Percentiles rank a stretch among this genome's conserved stretches.
Conservation (phyloP, 1,140 invertebrate genomes). For the Trachymyrmex septentrionalis region DNA sequence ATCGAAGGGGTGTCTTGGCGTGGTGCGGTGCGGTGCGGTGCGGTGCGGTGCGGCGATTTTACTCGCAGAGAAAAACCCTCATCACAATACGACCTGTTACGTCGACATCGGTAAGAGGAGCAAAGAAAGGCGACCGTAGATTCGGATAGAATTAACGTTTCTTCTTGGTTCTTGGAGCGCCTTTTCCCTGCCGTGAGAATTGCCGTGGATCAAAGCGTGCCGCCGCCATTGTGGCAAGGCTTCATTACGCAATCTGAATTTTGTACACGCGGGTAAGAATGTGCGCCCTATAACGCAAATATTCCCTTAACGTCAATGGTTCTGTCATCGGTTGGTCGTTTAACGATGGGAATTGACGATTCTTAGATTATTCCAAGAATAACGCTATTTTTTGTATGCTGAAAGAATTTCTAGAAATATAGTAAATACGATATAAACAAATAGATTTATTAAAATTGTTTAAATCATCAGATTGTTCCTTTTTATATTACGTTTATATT, state of each 20-base stretch:
- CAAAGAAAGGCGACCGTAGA: slow-evolving; percentile 40
- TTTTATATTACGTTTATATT: no score
- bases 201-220: slow-evolving; percentile 79
- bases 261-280: slow-evolving; percentile 70
- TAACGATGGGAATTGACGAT: neutral
- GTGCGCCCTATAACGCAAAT: slow-evolving; percentile 23
- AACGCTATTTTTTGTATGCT: neutral
- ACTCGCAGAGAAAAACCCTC: slow-evolving; percentile 68
- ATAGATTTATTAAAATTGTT: neutral
- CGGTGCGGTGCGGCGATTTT: slow-evolving; percentile 37
- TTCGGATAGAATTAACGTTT: slow-evolving; percentile 26
- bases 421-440: neutral
- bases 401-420: neutral
- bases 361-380: neutral
- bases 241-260: slow-evolving; percentile 82
- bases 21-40: slow-evolving; percentile 18
- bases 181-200: slow-evolving; percentile 78
- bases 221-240: slow-evolving; percentile 79
- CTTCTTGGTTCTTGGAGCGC: neutral
- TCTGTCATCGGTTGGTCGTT: neutral
- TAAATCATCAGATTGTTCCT: neutral
- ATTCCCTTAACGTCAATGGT: neutral
- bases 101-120: slow-evolving; percentile 51
- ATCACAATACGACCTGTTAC: slow-evolving; percentile 82
- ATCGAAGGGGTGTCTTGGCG: slow-evolving; percentile 59